phyloP scores from a whole-genome alignment of 2,113 vertebrate genomes.

The Taurulus bubalis region DNA sequence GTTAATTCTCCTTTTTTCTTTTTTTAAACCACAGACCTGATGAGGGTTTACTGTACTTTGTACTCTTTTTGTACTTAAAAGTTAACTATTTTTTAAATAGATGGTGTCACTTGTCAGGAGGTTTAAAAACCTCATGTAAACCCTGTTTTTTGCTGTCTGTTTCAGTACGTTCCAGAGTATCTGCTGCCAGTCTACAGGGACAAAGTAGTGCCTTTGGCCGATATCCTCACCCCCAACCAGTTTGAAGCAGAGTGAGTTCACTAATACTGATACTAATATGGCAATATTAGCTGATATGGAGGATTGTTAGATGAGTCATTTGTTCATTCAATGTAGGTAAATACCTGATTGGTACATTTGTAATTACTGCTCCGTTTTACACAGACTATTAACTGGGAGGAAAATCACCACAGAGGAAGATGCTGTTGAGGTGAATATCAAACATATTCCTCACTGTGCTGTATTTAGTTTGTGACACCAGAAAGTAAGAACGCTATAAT shows the following conservation, averaged over 20 bases:
- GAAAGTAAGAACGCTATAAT: background rate
- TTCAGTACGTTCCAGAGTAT: conserved; percentile 93
- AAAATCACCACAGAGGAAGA: conserved; percentile 92
- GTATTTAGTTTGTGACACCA: conserved; percentile 1
- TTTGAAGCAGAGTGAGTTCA: conserved; percentile 96
- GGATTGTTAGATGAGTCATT: background rate
- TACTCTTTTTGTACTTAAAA: background rate
- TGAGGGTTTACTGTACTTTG: background rate
- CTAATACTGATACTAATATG: background rate
- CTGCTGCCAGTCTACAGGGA: conserved; percentile 94
- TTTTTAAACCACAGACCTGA: background rate
- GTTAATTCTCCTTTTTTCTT: background rate
- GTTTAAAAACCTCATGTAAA: background rate
- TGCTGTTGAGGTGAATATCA: conserved; percentile 87
- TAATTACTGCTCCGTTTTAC: conserved; percentile 30
- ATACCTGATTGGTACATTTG: background rate
- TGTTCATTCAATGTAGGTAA: background rate
- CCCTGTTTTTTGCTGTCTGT: conserved; percentile 9
- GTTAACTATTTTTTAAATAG: background rate
- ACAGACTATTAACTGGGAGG: conserved; percentile 90
- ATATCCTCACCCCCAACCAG: conserved; percentile 98
- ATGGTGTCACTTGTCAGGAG: background rate
- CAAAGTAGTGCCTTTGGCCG: conserved; percentile 91
- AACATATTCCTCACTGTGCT: background rate
- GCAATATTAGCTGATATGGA: background rate